A percentile compares a stretch with the other conserved stretches of the same genome.
phyloP scores from a whole-genome alignment of 1,140 invertebrate species.

The Parasteatoda tepidariorum region DNA sequence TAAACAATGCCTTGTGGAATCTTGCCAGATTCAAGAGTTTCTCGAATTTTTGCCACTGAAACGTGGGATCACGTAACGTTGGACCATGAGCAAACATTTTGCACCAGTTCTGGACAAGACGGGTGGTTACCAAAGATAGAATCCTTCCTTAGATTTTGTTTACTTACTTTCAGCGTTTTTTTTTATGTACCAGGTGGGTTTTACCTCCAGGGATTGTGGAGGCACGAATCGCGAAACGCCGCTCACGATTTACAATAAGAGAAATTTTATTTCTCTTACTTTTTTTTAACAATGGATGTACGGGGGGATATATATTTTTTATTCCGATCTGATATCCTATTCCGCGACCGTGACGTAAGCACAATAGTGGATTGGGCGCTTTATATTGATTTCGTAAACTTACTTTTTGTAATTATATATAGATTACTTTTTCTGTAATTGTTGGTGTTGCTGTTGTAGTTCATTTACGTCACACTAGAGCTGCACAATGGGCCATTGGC shows the following conservation, averaged over 20 bases:
- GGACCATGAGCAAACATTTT: not conserved
- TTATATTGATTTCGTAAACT: too few relatives aligned
- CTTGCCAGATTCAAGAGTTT: not conserved
- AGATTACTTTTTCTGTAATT: too few relatives aligned
- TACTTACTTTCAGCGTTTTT: not conserved
- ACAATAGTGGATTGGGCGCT: too few relatives aligned
- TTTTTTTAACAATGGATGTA: not conserved
- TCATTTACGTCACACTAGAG: too few relatives aligned
- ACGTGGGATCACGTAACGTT: not conserved
- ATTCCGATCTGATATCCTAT: too few relatives aligned
- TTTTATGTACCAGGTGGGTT: not conserved
- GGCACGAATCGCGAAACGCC: not conserved
- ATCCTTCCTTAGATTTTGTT: not conserved
- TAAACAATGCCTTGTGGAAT: slow-evolving; percentile 7
- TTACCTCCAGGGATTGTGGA: not conserved
- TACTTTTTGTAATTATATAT: too few relatives aligned
- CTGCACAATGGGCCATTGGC: too few relatives aligned
- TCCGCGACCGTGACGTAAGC: too few relatives aligned
- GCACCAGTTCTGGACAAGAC: slow-evolving; percentile 2
- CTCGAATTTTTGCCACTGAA: not conserved
- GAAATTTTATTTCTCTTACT: not conserved
- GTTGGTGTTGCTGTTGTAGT: too few relatives aligned
- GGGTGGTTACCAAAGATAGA: not conserved
- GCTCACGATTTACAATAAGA: not conserved
- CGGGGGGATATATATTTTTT: not conserved